Conservation (phyloP, 2,888 invertebrate genomes). For the Papilio elwesi region DNA sequence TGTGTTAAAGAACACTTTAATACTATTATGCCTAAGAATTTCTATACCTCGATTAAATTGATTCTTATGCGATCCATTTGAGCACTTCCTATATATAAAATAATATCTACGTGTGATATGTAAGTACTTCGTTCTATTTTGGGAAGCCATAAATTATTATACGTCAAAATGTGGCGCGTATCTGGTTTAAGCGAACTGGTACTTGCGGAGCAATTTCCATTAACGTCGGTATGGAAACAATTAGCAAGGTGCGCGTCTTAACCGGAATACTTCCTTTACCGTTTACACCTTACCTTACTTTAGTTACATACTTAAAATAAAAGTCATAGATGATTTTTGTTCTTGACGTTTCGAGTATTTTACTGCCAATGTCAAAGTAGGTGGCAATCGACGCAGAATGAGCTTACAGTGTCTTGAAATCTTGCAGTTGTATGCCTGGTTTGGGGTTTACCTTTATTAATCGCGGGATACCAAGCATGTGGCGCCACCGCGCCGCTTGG, state of each 20-base stretch:
- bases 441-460: too few species aligned
- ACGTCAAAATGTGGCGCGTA: not conserved
- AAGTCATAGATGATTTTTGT: not conserved
- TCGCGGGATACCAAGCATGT: too few species aligned
- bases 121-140: too few species aligned
- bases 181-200: constrained; percentile 1
- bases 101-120: too few species aligned
- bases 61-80: not conserved
- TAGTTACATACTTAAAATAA: not conserved
- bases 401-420: too few species aligned
- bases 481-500: too few species aligned
- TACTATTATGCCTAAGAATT: constrained; percentile 15
- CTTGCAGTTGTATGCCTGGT: too few species aligned
- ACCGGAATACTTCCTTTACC: not conserved
- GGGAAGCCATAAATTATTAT: not conserved
- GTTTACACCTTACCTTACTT: too few species aligned
- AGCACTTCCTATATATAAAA: not conserved
- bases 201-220: not conserved
- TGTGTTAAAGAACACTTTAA: constrained; percentile 56
- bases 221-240: constrained; percentile 63
- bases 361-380: too few species aligned
- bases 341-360: too few species aligned
- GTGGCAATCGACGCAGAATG: too few species aligned
- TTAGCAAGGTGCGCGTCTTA: constrained; percentile 69
- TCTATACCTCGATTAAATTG: not conserved